Evolutionary conservation across 2,113 vertebrate genomes (phyloP).

Genomic region (Balaenoptera acutorostrata): DNA sequence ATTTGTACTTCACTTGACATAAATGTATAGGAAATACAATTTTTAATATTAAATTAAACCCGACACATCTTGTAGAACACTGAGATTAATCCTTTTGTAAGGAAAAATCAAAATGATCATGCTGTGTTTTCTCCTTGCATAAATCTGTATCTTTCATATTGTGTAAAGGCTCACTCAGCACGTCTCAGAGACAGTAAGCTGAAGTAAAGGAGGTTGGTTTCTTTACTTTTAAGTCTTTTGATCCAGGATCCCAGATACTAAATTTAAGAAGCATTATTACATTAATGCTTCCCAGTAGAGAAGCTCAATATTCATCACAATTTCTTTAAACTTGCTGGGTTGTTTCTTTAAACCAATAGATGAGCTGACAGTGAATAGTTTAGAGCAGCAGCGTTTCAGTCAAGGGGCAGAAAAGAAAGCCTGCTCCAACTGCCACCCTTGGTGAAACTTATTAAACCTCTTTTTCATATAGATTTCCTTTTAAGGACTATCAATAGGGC

Average conservation of each 20-base stretch:
- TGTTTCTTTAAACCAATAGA: neutral
- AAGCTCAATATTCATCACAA: neutral
- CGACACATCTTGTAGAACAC: neutral
- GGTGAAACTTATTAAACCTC: neutral
- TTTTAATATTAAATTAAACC: constrained; percentile 21
- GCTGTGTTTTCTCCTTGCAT: neutral
- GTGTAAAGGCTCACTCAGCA: neutral
- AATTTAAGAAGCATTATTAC: neutral
- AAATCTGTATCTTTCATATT: neutral
- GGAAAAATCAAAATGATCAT: neutral
- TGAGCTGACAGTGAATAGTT: neutral
- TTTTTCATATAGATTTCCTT: neutral
- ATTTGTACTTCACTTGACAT: neutral
- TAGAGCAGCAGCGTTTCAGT: neutral
- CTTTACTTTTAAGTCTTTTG: neutral
- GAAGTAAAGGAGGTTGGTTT: neutral
- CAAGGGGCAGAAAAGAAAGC: neutral
- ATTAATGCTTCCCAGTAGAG: neutral
- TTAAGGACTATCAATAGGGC: neutral
- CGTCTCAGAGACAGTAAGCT: neutral
- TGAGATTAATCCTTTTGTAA: neutral
- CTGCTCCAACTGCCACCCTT: neutral
- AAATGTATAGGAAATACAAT: neutral
- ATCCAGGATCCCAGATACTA: neutral
- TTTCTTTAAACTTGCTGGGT: neutral